A percentile compares a stretch with the other conserved stretches of the same genome.
Evolutionary conservation across 2,113 vertebrate genomes (phyloP).

Genomic region (Pachyramphus minor): DNA sequence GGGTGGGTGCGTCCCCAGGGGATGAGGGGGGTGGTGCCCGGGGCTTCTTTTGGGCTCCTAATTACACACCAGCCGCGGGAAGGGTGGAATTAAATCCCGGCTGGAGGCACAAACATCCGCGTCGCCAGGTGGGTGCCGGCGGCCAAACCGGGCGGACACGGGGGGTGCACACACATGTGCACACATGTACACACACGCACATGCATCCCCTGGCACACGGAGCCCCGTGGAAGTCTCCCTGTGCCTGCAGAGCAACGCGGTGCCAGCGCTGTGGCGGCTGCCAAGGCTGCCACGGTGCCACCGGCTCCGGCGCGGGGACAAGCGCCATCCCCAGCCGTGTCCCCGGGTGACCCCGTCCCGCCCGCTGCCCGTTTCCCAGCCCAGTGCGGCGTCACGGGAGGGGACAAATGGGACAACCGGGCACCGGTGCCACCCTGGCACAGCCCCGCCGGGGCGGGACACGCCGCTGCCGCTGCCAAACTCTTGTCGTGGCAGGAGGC

Average conservation of each 20-base stretch:
- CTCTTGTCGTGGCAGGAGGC: neutral
- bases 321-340: neutral
- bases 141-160: neutral
- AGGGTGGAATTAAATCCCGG: slow-evolving; percentile 8
- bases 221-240: accelerated
- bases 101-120: neutral
- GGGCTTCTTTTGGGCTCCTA: neutral
- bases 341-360: neutral
- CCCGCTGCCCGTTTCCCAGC: neutral
- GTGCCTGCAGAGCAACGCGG: neutral
- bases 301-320: neutral
- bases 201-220: accelerated
- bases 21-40: neutral
- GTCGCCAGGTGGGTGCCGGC: neutral
- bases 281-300: neutral
- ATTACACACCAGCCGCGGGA: neutral
- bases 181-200: neutral
- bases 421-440: neutral
- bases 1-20: neutral
- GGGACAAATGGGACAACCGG: neutral
- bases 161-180: neutral
- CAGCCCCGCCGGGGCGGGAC: neutral
- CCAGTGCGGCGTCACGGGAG: neutral
- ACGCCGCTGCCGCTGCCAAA: accelerated
- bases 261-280: neutral